A percentile compares a stretch with the other conserved stretches of the same genome.
phyloP scores from a whole-genome alignment of 2,113 vertebrate genomes.

The Oxyruncus cristatus region DNA sequence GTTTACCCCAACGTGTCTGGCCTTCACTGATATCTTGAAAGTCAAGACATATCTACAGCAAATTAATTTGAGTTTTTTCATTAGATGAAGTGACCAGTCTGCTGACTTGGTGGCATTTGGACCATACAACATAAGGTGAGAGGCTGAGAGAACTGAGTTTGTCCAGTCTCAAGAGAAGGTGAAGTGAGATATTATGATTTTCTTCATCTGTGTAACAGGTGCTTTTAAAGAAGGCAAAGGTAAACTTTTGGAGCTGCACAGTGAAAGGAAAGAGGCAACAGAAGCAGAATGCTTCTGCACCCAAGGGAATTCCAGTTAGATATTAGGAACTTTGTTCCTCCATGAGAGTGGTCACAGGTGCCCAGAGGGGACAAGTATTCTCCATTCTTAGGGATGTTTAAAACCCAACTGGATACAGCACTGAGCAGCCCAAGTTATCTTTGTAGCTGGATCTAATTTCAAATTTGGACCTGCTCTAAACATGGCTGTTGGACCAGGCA shows the following conservation, averaged over 20 bases:
- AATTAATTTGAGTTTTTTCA: not conserved
- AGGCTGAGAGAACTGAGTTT: not conserved
- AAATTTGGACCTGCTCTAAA: not conserved
- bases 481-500: not conserved
- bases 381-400: not conserved
- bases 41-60: not conserved
- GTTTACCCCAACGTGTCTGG: not conserved
- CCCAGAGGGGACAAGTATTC: not conserved
- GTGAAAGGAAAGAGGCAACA: not conserved
- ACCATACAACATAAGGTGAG: not conserved
- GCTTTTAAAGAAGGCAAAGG: not conserved
- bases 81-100: not conserved
- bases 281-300: not conserved
- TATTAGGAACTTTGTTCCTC: not conserved
- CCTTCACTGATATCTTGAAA: not conserved
- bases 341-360: not conserved
- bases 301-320: not conserved
- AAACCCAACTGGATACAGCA: not conserved
- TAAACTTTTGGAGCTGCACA: not conserved
- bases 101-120: constrained; percentile 4
- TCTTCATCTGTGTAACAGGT: not conserved
- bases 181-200: not conserved
- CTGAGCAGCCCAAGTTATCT: not conserved
- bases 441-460: not conserved
- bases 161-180: not conserved